Evolutionary conservation across 2,113 vertebrate species (phyloP).

Genomic region (Leiothrix lutea): DNA sequence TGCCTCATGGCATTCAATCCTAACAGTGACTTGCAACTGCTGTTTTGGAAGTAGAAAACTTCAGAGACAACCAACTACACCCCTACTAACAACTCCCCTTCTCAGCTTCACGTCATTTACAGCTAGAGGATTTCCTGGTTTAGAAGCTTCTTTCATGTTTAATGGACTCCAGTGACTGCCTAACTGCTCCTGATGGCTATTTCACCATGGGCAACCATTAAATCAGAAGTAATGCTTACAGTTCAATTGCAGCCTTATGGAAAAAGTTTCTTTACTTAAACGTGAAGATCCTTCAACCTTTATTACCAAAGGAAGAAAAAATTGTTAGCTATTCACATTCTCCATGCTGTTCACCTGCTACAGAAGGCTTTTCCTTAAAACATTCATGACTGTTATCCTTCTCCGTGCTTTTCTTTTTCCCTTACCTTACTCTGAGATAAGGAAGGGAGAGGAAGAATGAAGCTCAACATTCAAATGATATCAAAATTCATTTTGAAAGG

Average conservation of each 20-base stretch:
- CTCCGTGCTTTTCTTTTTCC: background rate
- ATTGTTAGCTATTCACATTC: fast-evolving
- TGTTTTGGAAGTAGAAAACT: background rate
- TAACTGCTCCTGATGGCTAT: background rate
- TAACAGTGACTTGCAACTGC: background rate
- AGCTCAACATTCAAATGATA: background rate
- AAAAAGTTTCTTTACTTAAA: background rate
- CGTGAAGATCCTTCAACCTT: background rate
- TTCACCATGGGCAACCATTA: background rate
- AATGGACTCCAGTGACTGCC: background rate
- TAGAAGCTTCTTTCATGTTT: background rate
- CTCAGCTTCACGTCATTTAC: background rate
- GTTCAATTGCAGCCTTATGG: background rate
- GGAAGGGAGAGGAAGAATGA: background rate
- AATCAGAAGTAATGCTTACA: background rate
- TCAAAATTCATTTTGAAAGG: background rate
- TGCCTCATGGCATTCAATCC: background rate
- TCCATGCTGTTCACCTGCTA: background rate
- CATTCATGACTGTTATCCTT: background rate
- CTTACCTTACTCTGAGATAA: background rate
- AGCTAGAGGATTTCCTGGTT: background rate
- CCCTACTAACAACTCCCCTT: background rate
- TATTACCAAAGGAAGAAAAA: background rate
- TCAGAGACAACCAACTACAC: background rate
- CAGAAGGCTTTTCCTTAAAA: background rate